Conservation (phyloP, 2,113 vertebrate genomes). For the Pelvicachromis taeniatus region DNA sequence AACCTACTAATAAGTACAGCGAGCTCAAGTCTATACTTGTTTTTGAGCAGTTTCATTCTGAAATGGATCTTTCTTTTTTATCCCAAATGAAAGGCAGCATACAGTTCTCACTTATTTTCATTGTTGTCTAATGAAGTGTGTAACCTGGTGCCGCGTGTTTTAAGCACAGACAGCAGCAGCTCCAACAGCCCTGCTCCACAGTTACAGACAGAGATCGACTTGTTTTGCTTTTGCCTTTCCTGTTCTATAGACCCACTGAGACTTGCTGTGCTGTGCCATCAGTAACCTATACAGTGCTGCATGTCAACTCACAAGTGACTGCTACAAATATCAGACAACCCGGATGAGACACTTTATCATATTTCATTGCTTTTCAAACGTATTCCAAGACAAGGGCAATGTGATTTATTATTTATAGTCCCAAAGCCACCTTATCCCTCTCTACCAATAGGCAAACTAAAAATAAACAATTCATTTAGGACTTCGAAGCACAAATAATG, state of each 20-base stretch:
- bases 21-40: background rate
- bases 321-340: slow-evolving; percentile 75
- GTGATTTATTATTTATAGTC: slow-evolving; percentile 79
- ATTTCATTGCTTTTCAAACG: slow-evolving; percentile 80
- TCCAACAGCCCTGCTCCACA: slow-evolving; percentile 27
- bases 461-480: slow-evolving; percentile 73
- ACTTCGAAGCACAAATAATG: slow-evolving; percentile 60
- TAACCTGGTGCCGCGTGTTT: background rate
- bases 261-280: slow-evolving; percentile 61
- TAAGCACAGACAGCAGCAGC: background rate
- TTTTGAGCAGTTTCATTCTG: background rate
- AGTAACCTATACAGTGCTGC: slow-evolving; percentile 70
- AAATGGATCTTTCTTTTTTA: background rate
- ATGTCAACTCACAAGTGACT: slow-evolving; percentile 77
- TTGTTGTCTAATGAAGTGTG: background rate
- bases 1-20: background rate
- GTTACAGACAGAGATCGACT: slow-evolving; percentile 67
- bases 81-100: background rate
- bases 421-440: slow-evolving; percentile 71
- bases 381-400: slow-evolving; percentile 72
- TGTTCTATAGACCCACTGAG: slow-evolving; percentile 68
- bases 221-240: slow-evolving; percentile 71
- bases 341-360: slow-evolving; percentile 80
- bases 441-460: slow-evolving; percentile 62
- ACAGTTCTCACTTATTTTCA: background rate